Percentiles rank a stretch among this genome's conserved stretches.
phyloP scores from a whole-genome alignment of 2,797 vertebrate genomes.

The Alauda arvensis region DNA sequence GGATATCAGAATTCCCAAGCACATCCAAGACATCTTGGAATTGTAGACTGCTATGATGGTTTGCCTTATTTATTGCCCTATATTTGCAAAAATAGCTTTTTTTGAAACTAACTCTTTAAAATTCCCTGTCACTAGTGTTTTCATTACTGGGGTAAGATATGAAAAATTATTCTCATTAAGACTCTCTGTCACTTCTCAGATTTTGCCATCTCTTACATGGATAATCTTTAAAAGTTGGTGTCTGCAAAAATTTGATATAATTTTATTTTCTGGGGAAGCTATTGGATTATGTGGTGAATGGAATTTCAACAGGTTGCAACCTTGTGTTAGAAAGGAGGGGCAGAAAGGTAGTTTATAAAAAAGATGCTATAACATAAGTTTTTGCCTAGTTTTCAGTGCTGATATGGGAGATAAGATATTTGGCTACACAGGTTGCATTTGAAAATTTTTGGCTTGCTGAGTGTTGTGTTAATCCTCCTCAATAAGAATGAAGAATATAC shows the following conservation, averaged over 20 bases:
- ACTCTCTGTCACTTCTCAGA: neutral
- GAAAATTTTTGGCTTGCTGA: neutral
- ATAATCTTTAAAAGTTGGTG: neutral
- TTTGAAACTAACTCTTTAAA: neutral
- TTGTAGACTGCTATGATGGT: neutral
- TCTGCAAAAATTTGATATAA: neutral
- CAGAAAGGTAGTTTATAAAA: neutral
- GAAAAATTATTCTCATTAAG: neutral
- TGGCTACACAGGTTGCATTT: neutral
- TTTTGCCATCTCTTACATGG: neutral
- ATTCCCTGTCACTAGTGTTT: neutral
- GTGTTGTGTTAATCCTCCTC: neutral
- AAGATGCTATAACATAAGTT: neutral
- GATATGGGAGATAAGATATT: neutral
- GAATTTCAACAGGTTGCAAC: neutral
- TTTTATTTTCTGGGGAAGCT: neutral
- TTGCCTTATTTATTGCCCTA: neutral
- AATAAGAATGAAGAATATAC: neutral
- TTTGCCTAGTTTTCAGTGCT: neutral
- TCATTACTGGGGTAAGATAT: neutral
- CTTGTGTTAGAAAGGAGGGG: neutral
- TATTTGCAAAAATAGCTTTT: neutral
- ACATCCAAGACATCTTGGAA: neutral
- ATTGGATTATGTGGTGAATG: neutral
- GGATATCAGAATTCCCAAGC: neutral